Percentiles rank a stretch among this genome's conserved stretches.
Conservation (phyloP, 2,797 vertebrate genomes). For the Echiichthys vipera region DNA sequence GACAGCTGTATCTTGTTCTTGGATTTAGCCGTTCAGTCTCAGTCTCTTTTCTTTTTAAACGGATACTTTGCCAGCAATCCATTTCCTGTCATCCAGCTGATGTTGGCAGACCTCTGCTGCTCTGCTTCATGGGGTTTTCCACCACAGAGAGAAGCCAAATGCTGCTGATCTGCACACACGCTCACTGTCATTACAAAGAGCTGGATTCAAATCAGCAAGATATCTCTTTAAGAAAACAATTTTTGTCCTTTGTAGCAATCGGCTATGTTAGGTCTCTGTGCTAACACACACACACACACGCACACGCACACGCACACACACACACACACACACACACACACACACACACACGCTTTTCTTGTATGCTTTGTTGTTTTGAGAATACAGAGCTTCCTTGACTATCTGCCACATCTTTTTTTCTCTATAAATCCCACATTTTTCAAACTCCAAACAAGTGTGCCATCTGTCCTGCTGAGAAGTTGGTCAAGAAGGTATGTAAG, state of each 20-base stretch:
- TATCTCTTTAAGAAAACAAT: not conserved
- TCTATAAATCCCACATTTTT: conserved; percentile 20
- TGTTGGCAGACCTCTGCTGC: too few relatives aligned
- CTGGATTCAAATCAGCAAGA: too few relatives aligned
- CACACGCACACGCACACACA: not conserved
- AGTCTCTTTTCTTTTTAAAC: not conserved
- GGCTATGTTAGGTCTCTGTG: conserved; percentile 20
- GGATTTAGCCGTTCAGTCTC: not conserved
- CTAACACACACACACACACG: not conserved
- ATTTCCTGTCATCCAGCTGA: too few relatives aligned
- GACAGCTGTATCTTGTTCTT: not conserved
- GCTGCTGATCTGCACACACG: too few relatives aligned
- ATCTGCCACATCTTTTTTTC: not conserved
- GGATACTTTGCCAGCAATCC: too few relatives aligned
- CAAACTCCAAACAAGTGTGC: conserved; percentile 30
- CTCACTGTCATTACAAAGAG: too few relatives aligned
- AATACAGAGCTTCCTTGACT: conserved; percentile 12
- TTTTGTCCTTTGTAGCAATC: conserved; percentile 34
- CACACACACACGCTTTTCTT: not conserved
- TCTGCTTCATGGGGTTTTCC: too few relatives aligned
- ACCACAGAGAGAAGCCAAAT: too few relatives aligned
- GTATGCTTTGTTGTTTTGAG: not conserved
- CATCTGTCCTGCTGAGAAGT: conserved; percentile 63
- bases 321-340: not conserved
- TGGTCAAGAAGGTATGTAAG: conserved; percentile 58